A percentile compares a stretch with the other conserved stretches of the same genome.
Conservation (phyloP, 1,140 invertebrate species). For the Stegodyphus dumicola region DNA sequence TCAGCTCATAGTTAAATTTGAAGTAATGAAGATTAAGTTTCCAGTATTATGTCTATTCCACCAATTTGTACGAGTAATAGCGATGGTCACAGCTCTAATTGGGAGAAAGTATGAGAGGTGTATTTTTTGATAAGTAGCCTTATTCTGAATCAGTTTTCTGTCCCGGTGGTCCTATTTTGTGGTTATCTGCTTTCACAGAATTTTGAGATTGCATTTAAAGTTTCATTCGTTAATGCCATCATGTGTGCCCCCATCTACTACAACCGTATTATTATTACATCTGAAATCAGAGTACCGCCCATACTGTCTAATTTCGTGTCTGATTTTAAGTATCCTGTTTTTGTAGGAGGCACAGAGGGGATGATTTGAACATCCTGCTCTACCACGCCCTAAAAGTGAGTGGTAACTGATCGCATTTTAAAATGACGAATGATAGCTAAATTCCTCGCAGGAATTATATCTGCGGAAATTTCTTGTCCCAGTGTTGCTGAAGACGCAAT, state of each 20-base stretch:
- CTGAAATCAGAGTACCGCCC: conserved; percentile 34
- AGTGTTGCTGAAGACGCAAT: conserved; percentile 9
- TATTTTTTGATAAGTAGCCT: conserved; percentile 13
- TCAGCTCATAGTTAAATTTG: not conserved
- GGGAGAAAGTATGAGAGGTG: conserved; percentile 5
- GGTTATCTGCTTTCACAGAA: not conserved
- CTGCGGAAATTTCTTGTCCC: conserved; percentile 10
- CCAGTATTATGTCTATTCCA: conserved; percentile 34
- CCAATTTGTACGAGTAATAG: conserved; percentile 18
- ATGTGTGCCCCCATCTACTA: not conserved
- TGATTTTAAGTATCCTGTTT: conserved; percentile 39
- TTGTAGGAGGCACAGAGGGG: not conserved
- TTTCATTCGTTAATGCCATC: conserved; percentile 40
- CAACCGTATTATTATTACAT: conserved; percentile 51
- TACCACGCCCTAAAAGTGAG: conserved; percentile 37
- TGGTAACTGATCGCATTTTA: conserved; percentile 26
- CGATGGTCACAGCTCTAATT: conserved; percentile 37
- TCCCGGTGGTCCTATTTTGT: conserved; percentile 36
- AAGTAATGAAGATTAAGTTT: not conserved
- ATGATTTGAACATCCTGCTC: conserved; percentile 37
- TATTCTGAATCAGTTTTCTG: conserved; percentile 7
- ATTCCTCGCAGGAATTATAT: conserved; percentile 2
- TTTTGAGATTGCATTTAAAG: conserved; percentile 42
- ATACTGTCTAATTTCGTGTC: conserved; percentile 54
- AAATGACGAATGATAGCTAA: conserved; percentile 40